Conservation (phyloP, 1,140 invertebrate species). For the Drosophila auraria region DNA sequence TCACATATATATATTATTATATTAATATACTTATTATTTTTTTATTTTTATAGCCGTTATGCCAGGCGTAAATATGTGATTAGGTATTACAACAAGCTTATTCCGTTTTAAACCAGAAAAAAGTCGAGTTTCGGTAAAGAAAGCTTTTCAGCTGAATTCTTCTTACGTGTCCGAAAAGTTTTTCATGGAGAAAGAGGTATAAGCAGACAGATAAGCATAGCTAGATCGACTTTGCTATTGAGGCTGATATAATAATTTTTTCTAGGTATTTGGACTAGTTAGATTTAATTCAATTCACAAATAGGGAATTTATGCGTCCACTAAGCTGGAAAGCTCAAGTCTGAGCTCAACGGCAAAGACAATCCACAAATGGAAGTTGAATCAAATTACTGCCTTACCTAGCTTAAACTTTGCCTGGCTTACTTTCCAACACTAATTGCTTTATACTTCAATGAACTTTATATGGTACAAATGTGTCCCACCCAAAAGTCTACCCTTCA, state of each 20-base stretch:
- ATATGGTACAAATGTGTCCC: slow-evolving; percentile 49
- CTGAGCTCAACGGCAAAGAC: slow-evolving; percentile 22
- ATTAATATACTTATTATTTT: no score
- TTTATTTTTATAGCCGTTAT: no score
- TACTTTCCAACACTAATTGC: slow-evolving; percentile 59
- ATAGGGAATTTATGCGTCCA: slow-evolving; percentile 4
- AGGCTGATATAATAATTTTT: not conserved
- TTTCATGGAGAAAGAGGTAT: no score
- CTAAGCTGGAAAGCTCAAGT: slow-evolving; percentile 10
- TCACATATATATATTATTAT: no score
- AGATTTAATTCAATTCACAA: slow-evolving; percentile 6
- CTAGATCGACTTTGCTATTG: not conserved
- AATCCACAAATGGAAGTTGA: slow-evolving; percentile 51
- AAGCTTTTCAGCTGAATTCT: no score
- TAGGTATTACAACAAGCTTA: no score
- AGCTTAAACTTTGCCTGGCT: slow-evolving; percentile 44
- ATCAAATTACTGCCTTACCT: slow-evolving; percentile 53
- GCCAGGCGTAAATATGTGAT: no score
- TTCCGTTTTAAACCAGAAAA: no score
- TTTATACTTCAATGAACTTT: slow-evolving; percentile 61
- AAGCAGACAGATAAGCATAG: not conserved
- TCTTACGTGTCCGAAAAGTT: no score
- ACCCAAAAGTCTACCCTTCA: not conserved
- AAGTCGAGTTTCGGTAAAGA: no score
- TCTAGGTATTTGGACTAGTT: not conserved